A percentile compares a stretch with the other conserved stretches of the same genome.
Evolutionary conservation across 2,888 invertebrate genomes (phyloP).

Genomic region (Drosophila diplacantha): DNA sequence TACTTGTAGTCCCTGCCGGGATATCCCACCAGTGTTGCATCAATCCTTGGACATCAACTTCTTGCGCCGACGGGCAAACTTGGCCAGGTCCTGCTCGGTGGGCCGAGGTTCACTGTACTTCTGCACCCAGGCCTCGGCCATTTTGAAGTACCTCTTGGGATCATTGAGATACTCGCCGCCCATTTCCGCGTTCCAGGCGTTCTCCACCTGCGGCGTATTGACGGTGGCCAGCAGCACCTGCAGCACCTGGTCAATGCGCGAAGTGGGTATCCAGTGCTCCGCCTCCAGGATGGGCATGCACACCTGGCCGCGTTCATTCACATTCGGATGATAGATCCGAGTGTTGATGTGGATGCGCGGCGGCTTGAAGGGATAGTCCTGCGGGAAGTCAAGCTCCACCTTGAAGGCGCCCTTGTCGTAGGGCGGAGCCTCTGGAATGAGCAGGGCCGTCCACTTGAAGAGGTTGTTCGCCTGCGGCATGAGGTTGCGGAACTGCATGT

Average conservation of each 20-base stretch:
- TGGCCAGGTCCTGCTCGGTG: constrained; percentile 79
- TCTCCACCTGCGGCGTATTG: constrained; percentile 99
- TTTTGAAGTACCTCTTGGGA: constrained; percentile 96
- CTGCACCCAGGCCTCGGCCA: constrained; percentile 98
- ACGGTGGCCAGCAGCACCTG: constrained; percentile 97
- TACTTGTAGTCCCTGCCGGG: not conserved
- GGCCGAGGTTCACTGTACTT: constrained; percentile 98
- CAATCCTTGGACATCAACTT: constrained; percentile 8
- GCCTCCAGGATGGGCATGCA: constrained; percentile 98
- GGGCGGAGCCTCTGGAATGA: constrained; percentile 97
- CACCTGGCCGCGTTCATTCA: constrained; percentile 99
- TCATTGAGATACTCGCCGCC: constrained; percentile 98
- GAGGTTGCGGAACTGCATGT: constrained; percentile 90
- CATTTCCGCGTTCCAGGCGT: constrained; percentile 95
- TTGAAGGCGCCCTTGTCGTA: constrained; percentile 99
- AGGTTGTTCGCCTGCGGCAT: constrained; percentile 94
- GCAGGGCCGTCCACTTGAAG: constrained; percentile 95
- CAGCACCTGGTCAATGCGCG: constrained; percentile 99
- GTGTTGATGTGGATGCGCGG: constrained; percentile 99
- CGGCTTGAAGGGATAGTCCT: constrained; percentile 99
- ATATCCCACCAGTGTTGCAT: not conserved
- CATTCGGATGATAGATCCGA: constrained; percentile 99
- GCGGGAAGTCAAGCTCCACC: constrained; percentile 98
- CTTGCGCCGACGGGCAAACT: constrained; percentile 38
- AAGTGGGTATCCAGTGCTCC: constrained; percentile 99